Evolutionary conservation across 1,140 invertebrate species (phyloP), one percentile per base, ranked within the genome.

Genomic region (Penaeus vannamei): DNA sequence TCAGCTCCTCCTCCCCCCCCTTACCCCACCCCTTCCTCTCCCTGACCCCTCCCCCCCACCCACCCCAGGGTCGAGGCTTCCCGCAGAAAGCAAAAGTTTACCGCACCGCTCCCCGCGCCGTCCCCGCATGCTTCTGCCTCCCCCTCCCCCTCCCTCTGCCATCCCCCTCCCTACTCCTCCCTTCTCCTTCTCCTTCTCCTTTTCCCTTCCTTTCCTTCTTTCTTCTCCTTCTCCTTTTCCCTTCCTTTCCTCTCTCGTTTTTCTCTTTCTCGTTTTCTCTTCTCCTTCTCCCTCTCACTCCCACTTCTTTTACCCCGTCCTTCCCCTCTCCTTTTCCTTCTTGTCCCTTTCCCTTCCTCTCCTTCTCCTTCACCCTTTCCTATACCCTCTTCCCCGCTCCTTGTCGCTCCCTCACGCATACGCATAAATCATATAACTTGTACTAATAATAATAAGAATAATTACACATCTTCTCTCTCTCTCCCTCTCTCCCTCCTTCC

Each of bases 401-500:
- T 66, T 26, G 2, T 26, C 64, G 7, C 64, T 26, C 26, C 64
- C 64, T 2, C 64, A 26, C 7, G 3, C 7, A 23, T 26, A 23
- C n/a, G 17, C n/a, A 17, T 64, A 19, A 17, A 17, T 19, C 62
- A 17, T 64, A 17, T n/a, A 19, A 64, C 62, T 64, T n/a, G 17
- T 64, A 17, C 62, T 64, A 19, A 17, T n/a, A 19, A 17, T n/a
- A 19, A 64, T 19, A 19, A 64, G 62, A 19, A 19, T n/a, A 19
- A 17, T 64, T 64, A 17, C n/a, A 17, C 62, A 19, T n/a, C 62
- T 64, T n/a, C n/a, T 19, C n/a, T n/a, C n/a, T 64, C 62, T 64
- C 62, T 17, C n/a, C n/a, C 62, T 64, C 62, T n/a, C n/a, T n/a
- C n/a, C 62, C n/a, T 64, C 62, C 62, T 64, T n/a, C 62, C n/a